These are phyloP conservation scores for Agrilus planipennis DNA, from an alignment of 1,140 invertebrate species.

Conservation along the genomic window DNA sequence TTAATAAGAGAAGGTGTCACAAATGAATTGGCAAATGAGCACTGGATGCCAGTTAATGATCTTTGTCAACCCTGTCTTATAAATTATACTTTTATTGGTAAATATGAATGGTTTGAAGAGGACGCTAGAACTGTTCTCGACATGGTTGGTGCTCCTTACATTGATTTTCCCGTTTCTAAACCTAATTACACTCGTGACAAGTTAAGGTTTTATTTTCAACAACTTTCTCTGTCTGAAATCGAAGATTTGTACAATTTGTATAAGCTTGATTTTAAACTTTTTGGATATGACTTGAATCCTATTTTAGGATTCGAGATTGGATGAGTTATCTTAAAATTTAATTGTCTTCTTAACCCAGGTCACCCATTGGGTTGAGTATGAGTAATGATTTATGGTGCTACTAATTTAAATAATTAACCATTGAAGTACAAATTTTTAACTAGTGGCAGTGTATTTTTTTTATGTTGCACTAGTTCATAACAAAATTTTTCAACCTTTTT, in stretches of 20 bases:
- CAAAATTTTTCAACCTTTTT: too few species aligned
- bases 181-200: slow-evolving; percentile 53
- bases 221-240: slow-evolving; percentile 56
- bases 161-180: slow-evolving; percentile 53
- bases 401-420: too few species aligned
- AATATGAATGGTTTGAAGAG: slow-evolving; percentile 58
- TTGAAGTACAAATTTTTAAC: too few species aligned
- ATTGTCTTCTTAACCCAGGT: too few species aligned
- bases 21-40: slow-evolving; percentile 59
- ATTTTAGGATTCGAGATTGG: slow-evolving; percentile 58
- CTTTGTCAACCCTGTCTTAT: slow-evolving; percentile 79
- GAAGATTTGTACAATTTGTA: slow-evolving; percentile 62
- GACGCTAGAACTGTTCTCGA: slow-evolving; percentile 56
- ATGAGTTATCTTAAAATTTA: slow-evolving; percentile 18
- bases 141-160: slow-evolving; percentile 46
- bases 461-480: too few species aligned
- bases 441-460: too few species aligned
- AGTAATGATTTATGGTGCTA: too few species aligned
- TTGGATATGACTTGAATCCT: slow-evolving; percentile 64
- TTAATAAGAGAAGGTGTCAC: slow-evolving; percentile 50
- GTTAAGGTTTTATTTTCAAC: slow-evolving; percentile 58
- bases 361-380: too few species aligned
- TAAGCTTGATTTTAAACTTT: slow-evolving; percentile 65
- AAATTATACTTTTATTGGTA: slow-evolving; percentile 80
- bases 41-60: slow-evolving; percentile 73